Base-by-base conservation (phyloP, 2,888 invertebrate genomes). In the Clivina fossor region DNA sequence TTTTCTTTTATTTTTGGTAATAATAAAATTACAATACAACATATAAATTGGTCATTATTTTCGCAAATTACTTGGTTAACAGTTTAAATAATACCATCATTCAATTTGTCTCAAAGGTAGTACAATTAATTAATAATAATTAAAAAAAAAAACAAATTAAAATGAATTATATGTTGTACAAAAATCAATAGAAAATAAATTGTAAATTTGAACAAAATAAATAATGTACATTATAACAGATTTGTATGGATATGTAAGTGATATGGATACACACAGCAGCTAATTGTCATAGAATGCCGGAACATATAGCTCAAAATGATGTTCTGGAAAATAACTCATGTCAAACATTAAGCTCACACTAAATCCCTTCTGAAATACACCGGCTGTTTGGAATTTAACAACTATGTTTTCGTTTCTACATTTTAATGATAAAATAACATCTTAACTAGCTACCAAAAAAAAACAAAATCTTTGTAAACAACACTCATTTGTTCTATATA, bases 261-360 rank as follows among this genome's bases (percentile, higher is more conserved):
- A 40, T 40, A 20, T 13, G 19, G 11, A 19, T 11, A 40, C 19
- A 41, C 44, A 33, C 30, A n/a, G 30, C 11, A 30, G 44, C 37
- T 44, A 38, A 43, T 32, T 51, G 51, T 51, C 41, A 51, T 53
- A 44, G 37, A 44, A 32, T 32, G 44, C 33, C 53, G 53, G 53
- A 53, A 53, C 53, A 44, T 33, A 44, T 53, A 53, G 43, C 43
- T 53, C 51, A 43, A 50, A 50, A 50, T 35, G 32, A 11, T 19
- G 40, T 44, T 53, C 44, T 44, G 44, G 53, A 44, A 53, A 50
- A 53, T 53, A 53, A 53, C 44, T 53, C 43, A 43, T 24, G 53
- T 35, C 53, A 37, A 13, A 38, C 13, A 35, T 18, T 47, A 33
- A 50, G 28, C 43, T 37, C 7, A 7, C 37, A 8, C 22, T 40